Conservation (phyloP, 2,888 invertebrate species). For the Drosophila neutralis region DNA sequence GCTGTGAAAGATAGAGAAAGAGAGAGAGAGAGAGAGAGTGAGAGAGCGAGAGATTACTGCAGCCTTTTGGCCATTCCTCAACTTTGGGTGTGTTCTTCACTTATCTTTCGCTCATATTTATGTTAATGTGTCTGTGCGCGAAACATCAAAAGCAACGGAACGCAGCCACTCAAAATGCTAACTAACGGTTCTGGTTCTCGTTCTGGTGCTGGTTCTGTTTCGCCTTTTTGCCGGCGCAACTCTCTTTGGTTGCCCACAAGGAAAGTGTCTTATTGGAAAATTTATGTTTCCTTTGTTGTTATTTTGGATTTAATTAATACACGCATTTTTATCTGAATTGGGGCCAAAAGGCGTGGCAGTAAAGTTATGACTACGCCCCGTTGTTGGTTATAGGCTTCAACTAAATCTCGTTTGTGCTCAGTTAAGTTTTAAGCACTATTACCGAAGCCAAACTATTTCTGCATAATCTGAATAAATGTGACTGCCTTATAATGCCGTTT, state of each 20-base stretch:
- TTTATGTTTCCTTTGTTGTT: conserved; percentile 76
- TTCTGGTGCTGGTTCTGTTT: conserved; percentile 5
- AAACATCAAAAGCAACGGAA: conserved; percentile 70
- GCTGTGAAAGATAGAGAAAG: neutral
- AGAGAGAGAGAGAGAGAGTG: conserved; percentile 17
- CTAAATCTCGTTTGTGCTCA: neutral
- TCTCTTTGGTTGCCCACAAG: conserved; percentile 28
- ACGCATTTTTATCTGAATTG: conserved; percentile 21
- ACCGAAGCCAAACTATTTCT: conserved; percentile 18
- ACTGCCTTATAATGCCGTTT: conserved; percentile 32
- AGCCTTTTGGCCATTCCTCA: conserved; percentile 48
- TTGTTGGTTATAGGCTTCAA: conserved; percentile 1
- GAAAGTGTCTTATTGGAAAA: conserved; percentile 73
- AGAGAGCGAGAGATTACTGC: conserved; percentile 13
- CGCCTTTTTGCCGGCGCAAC: conserved; percentile 1
- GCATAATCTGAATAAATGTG: conserved; percentile 10
- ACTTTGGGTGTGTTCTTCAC: conserved; percentile 61
- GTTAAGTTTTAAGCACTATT: conserved; percentile 53
- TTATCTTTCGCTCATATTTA: conserved; percentile 77
- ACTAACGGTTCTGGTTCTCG: conserved; percentile 47
- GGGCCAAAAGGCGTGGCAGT: conserved; percentile 22
- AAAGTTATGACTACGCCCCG: conserved; percentile 20
- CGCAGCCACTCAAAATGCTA: conserved; percentile 47
- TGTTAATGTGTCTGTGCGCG: conserved; percentile 71
- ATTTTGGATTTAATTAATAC: conserved; percentile 52